Evolutionary conservation across 2,888 invertebrate species (phyloP), one percentile per base, ranked within the genome.

Genomic region (Acanthacorydalis orientalis): DNA sequence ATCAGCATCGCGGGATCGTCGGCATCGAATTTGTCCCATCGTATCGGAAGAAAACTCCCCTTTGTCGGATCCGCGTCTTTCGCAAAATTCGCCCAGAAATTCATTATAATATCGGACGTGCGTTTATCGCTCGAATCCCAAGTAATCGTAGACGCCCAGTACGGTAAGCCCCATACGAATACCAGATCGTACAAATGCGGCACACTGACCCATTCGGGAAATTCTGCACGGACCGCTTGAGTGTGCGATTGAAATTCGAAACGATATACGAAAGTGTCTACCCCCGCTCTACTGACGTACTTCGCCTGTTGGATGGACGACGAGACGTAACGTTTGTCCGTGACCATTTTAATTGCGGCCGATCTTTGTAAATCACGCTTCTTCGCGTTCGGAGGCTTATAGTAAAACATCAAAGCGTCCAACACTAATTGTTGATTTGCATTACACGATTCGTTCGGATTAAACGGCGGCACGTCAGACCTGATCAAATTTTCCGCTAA

Each of bases 171-270:
- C 74, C 86, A 87, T 7, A 84, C 74, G 59, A 84, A 86, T 44
- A 86, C 80, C 52, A 87, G 70, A 62, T 88, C 88, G 54, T 79
- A 85, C 62, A 84, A 78, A 60, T 87, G 86, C 1, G 87, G 85
- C 1, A 87, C 86, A 14, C 78, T 76, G 1, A 83, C 75, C 86
- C 87, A 87, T 42, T 76, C 75, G 0, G 86, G 82, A 31, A 86
- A 70, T 45, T 77, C 77, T 32, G 76, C 75, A 42, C 74, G 72
- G 3, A 75, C 78, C 31, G 73, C 68, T 43, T 70, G 66, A 0
- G 83, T 82, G 55, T 74, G 74, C 1, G 84, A 80, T 53, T 83
- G 80, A 54, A 77, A 68, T 62, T 86, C 86, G 58, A 87, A 87
- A 54, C 86, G 70, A 58, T 87, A 86, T 2, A 80, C 69, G 57